Base-by-base conservation (phyloP, 1,140 invertebrate species). In the Drosophila pseudoobscura region DNA sequence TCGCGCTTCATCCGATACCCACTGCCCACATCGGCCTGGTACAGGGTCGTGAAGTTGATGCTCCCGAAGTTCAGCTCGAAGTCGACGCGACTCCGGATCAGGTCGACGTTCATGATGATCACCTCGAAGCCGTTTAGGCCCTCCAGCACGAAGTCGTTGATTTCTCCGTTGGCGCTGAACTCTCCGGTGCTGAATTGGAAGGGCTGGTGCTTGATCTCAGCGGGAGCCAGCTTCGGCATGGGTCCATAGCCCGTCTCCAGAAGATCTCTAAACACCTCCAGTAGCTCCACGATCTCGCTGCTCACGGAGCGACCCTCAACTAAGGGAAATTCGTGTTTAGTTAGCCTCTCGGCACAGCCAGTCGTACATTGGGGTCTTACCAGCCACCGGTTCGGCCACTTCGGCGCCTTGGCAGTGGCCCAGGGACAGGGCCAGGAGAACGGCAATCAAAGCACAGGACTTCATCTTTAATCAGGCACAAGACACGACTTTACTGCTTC, bases 71-170 rank as follows among this genome's bases (percentile, higher is more conserved):
- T 31, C 0, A 91, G 44, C 43, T 78, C 58, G 8, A 75, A 78
- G 4, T 29, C 80, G 41, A 75, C 6, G 6, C 74, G 74, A 24
- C 72, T 75, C 0, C 62, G 6, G 0, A 89, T 0, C 2, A 72
- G 0, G 31, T 59, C 78, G 20, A 56, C 11, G 5, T 75, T 57
- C 49, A 91, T 56, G 0, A 43, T n/a, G 0, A 58, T 6, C 43
- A 80, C 61, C 6, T 89, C 80, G 55, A 78, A 91, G 11, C 60
- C 75, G 31, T 91, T 79, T 13, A 91, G 53, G 2, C 90, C 90
- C 11, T 76, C 13, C 6, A 91, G 39, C 15, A 53, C 41, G 4
- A 90, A 52, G 15, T 72, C 43, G 20, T 89, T 43, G 0, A 91
- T 20, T 2, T 60, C 70, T 3, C 71, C 65, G 1, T 22, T 49